Evolutionary conservation across 2,797 vertebrate genomes (phyloP), one percentile per base, ranked within the genome.

Genomic region (Sciaenops ocellatus): DNA sequence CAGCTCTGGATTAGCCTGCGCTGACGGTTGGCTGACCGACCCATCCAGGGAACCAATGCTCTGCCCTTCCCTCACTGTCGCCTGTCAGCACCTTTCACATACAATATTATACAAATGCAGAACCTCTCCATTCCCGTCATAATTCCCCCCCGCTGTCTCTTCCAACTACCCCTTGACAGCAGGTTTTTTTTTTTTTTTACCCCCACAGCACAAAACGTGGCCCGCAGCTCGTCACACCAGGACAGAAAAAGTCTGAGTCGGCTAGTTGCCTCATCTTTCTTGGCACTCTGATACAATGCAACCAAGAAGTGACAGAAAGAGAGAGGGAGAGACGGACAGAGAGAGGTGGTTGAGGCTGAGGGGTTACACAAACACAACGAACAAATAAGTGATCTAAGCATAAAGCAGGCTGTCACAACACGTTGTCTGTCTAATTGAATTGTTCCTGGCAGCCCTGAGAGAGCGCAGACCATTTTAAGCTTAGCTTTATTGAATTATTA

Each of bases 61-160:
- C 41, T 87, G 88, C 80, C 89, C 88, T 91, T 85, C 89, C 78
- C 86, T 57, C 81, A 65, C 87, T 65, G 87, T 69, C 63, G 70
- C 77, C 90, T 83, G 90, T 93, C 93, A 92, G 88, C 90, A 90
- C 84, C 89, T 92, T 92, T 93, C 89, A 88, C 86, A 82, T 73
- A 76, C 66, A 75, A 81, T 85, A 88, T 84, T 72, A 79, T 78
- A 84, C 80, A 79, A 87, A 89, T 78, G 74, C 87, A 75, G 73
- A 85, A 69, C 52, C 71, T 62, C 75, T 86, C 80, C 80, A 51
- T 69, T 82, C 79, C 81, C 80, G 56, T 88, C 86, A 82, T 77
- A 38, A 78, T 79, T 78, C 75, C 79, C 70, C 78, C 48, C 55
- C 3, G 30, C 80, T 83, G 82, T 85, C 79, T 85, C 83, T 63